Evolutionary conservation across 2,113 vertebrate species (phyloP), one percentile per base, ranked within the genome.

Genomic region (Parus major): DNA sequence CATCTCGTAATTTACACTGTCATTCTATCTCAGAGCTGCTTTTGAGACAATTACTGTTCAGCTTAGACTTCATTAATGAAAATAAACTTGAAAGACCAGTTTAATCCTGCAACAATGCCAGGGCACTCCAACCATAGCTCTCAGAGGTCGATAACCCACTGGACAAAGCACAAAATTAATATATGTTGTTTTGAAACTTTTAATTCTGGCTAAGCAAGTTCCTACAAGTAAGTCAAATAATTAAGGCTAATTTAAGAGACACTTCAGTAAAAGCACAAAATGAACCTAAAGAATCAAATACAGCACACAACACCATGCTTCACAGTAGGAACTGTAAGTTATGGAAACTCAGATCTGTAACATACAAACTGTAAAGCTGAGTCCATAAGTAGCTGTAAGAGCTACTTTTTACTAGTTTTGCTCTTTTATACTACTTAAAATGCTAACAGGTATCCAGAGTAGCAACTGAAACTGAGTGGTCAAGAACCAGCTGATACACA

Each of bases 191-290:
- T 47, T 85, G 76, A 77, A 88, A 77, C 71, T 92, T 88, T 49
- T 94, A 88, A 94, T 23, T 81, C 94, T 53, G 28, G 64, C 44
- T 50, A 77, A 78, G 90, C 95, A 93, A 94, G 93, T 95, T 92
- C 90, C 78, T 90, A 69, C n/a, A 0, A 83, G 87, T 33, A 65
- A 85, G 47, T 39, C 28, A 90, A 88, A 86, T 78, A 96, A 95
- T 92, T 92, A 95, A 60, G n/a, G 64, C 59, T 93, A 53, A 81
- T 86, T 86, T 88, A 91, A 73, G 23, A 95, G 55, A 52, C 35
- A 76, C 29, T 73, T 55, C 12, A 66, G 72, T 27, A 95, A 86
- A 96, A 90, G 70, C 82, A 63, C 36, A 83, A 75, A 93, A 35
- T 16, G 23, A 92, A 83, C 35, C 17, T 53, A 28, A 60, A 83